Base-by-base conservation (phyloP, 2,113 vertebrate species). In the Tringa solitaria region DNA sequence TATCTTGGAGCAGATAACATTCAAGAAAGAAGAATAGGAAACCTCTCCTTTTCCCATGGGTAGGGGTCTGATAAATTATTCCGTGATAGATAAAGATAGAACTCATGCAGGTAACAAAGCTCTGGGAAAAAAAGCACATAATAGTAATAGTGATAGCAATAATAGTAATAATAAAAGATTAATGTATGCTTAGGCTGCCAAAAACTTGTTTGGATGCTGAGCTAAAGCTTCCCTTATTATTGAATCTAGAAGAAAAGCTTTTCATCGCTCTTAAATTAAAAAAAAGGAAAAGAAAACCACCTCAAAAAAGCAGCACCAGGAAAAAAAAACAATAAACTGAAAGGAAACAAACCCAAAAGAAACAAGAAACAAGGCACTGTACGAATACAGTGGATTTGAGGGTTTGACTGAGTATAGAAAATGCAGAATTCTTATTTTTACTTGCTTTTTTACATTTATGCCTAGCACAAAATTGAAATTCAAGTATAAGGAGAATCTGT, bases 1-100 rank as follows among this genome's bases (percentile, higher is more conserved):
- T 95, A 41, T 73, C 45, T 82, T 37, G 26, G 20, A 84, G 23
- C 35, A 93, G 92, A 95, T 90, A 91, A 87, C 57, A 89, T 95
- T 96, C 90, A 91, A 89, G 39, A 24, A 87, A 68, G 45, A 84
- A 93, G n/a, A 93, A 94, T 93, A 90, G 72, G 72, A 81, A 78
- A 53, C 14, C 20, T 92, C 22, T 90, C 12, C 11, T 84, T 81
- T 82, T 69, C 37, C 53, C 17, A 21, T 1, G 12, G 33, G 18
- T 78, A 65, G 17, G n/a, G 56, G 61, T 45, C 48, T 87, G 50
- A 76, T 90, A 91, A 93, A 89, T 90, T 90, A 84, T 90, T 93
- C 69, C 20, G 3, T 54, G 48, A 32, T 22, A 92, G 80, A 95
- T 73, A 96, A 92, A 30, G 8, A 17, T 23, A 73, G 53, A 94